Percentiles rank a stretch among this genome's conserved stretches.
Evolutionary conservation across 2,888 invertebrate genomes (phyloP).

Genomic region (Euclidia mi): DNA sequence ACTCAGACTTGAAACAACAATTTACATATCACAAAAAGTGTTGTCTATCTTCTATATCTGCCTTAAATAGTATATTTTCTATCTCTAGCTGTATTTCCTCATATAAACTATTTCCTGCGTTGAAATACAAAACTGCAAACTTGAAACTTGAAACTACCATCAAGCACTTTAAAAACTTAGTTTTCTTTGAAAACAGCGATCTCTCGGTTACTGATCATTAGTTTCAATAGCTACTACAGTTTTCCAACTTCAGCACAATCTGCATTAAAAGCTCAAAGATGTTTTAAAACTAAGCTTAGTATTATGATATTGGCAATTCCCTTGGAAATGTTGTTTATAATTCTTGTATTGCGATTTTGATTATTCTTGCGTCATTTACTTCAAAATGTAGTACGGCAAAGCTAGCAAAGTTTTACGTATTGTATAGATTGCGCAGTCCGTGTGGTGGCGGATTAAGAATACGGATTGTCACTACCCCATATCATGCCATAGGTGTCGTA

Average conservation of each 20-base stretch:
- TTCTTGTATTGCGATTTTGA: background rate
- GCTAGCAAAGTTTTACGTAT: too few relatives aligned
- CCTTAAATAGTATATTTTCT: too few relatives aligned
- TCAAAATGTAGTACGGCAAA: too few relatives aligned
- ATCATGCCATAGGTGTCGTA: too few relatives aligned
- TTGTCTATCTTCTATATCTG: too few relatives aligned
- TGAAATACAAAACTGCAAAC: slow-evolving; percentile 1
- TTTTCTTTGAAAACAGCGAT: slow-evolving; percentile 36
- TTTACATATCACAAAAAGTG: too few relatives aligned
- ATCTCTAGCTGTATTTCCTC: too few relatives aligned
- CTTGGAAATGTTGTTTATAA: background rate
- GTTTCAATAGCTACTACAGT: slow-evolving; percentile 37
- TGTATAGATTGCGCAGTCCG: too few relatives aligned
- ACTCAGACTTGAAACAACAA: too few relatives aligned
- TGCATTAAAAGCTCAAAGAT: slow-evolving; percentile 47
- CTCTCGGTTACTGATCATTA: slow-evolving; percentile 46
- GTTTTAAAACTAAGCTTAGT: slow-evolving; percentile 33
- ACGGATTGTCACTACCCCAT: too few relatives aligned
- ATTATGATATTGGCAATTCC: slow-evolving; percentile 1
- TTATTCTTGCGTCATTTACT: too few relatives aligned
- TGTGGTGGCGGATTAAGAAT: too few relatives aligned
- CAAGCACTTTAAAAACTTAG: slow-evolving; percentile 13
- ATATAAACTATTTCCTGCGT: background rate
- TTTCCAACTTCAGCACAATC: slow-evolving; percentile 39
- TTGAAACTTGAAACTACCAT: slow-evolving; percentile 20